Conservation (phyloP, 2,888 invertebrate genomes). For the Anorthoa munda region DNA sequence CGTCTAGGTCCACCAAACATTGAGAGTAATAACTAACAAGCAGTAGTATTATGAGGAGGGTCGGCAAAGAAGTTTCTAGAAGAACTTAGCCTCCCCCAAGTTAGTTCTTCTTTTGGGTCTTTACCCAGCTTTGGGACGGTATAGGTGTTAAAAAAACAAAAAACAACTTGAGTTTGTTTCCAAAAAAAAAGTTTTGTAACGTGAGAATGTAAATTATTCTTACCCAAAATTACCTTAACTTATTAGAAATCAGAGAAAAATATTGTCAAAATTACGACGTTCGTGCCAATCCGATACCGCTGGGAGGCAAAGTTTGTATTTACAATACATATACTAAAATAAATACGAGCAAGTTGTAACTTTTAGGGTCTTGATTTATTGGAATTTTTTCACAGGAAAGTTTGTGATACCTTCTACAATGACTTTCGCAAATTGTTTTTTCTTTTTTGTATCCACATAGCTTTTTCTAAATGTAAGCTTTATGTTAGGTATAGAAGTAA, state of each 20-base stretch:
- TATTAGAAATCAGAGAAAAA: neutral
- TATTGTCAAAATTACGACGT: conserved; percentile 27
- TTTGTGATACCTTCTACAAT: neutral
- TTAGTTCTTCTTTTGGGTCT: too few species aligned
- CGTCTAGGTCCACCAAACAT: neutral
- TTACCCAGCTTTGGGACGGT: too few species aligned
- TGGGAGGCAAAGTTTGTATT: conserved; percentile 16
- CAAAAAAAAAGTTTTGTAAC: too few species aligned
- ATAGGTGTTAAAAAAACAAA: too few species aligned
- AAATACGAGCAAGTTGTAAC: conserved; percentile 22
- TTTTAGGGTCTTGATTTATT: conserved; percentile 28
- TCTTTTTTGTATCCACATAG: neutral
- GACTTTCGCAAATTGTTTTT: neutral
- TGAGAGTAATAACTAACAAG: too few species aligned
- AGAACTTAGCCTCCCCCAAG: too few species aligned
- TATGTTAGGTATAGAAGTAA: neutral
- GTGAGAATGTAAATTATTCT: neutral
- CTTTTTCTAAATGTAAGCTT: neutral
- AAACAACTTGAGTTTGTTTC: too few species aligned
- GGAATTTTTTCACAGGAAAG: neutral
- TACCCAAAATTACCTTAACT: neutral
- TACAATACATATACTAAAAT: conserved; percentile 24
- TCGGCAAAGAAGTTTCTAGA: too few species aligned
- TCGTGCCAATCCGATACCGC: conserved; percentile 12
- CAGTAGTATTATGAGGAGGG: too few species aligned